Conservation (phyloP, 2,888 invertebrate genomes). For the Alloscopus bannaensis region DNA sequence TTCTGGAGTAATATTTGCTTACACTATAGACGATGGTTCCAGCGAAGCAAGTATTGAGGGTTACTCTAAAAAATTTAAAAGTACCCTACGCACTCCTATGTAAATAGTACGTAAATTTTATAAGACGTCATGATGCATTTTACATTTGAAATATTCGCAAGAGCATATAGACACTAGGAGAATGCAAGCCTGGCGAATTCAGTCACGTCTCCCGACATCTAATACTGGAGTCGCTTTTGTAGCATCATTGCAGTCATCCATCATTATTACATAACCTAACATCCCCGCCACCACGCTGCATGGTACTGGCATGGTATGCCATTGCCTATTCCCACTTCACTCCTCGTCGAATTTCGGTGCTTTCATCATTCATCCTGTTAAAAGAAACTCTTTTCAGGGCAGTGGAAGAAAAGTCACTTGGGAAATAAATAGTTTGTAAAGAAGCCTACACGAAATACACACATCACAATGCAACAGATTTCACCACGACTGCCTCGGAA, state of each 20-base stretch:
- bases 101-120: no score
- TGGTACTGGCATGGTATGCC: background rate
- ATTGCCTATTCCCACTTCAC: background rate
- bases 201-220: no score
- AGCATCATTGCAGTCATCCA: slow-evolving; percentile 34
- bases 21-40: no score
- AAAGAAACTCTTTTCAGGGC: slow-evolving; percentile 19
- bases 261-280: slow-evolving; percentile 48
- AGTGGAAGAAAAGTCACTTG: slow-evolving; percentile 36
- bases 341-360: background rate
- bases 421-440: slow-evolving; percentile 29
- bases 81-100: no score
- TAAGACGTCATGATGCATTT: no score
- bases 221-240: no score
- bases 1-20: no score
- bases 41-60: no score
- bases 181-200: no score
- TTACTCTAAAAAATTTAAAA: no score
- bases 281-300: background rate
- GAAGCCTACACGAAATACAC: slow-evolving; percentile 11
- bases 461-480: slow-evolving; percentile 38
- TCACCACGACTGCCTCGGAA: background rate
- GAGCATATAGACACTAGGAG: no score
- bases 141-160: no score
- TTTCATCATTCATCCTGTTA: background rate